Percentiles rank a stretch among this genome's conserved stretches.
Evolutionary conservation across 2,888 invertebrate genomes (phyloP).

Genomic region (Argyresthia goedartella): DNA sequence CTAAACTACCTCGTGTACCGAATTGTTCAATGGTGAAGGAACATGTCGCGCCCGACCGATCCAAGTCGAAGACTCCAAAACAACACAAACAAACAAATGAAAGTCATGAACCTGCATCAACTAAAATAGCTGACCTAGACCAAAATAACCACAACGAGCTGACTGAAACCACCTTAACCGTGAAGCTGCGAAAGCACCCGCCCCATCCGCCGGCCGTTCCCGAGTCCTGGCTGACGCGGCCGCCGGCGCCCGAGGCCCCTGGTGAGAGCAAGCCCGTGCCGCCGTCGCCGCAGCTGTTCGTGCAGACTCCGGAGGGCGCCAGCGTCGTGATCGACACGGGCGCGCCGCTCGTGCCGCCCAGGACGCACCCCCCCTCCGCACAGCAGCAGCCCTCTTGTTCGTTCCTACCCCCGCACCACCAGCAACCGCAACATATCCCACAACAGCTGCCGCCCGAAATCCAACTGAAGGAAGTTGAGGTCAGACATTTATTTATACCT

Average conservation of each 20-base stretch:
- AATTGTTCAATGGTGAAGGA: slow-evolving; percentile 21
- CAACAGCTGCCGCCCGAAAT: slow-evolving; percentile 48
- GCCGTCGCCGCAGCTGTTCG: slow-evolving; percentile 39
- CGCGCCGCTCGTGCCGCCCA: slow-evolving; percentile 14
- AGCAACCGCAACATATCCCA: slow-evolving; percentile 24
- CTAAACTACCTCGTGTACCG: slow-evolving; percentile 24
- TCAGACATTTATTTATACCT: slow-evolving; percentile 29
- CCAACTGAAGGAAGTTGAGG: slow-evolving; percentile 61
- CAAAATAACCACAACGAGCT: background rate
- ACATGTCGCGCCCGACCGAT: slow-evolving; percentile 8
- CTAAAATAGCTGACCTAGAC: slow-evolving; percentile 3
- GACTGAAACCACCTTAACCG: background rate
- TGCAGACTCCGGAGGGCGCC: slow-evolving; percentile 36
- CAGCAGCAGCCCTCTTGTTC: slow-evolving; percentile 58
- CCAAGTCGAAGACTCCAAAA: slow-evolving; percentile 7
- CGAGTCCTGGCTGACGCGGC: slow-evolving; percentile 41
- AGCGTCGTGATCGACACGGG: background rate
- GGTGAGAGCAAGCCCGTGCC: slow-evolving; percentile 19
- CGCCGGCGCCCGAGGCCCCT: slow-evolving; percentile 20
- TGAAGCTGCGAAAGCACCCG: slow-evolving; percentile 20
- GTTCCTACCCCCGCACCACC: slow-evolving; percentile 28
- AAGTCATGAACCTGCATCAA: slow-evolving; percentile 14
- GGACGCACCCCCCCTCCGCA: slow-evolving; percentile 18
- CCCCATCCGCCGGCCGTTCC: slow-evolving; percentile 57
- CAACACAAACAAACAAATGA: slow-evolving; percentile 5